Conservation (phyloP, 2,888 invertebrate species). For the Seira musarum region DNA sequence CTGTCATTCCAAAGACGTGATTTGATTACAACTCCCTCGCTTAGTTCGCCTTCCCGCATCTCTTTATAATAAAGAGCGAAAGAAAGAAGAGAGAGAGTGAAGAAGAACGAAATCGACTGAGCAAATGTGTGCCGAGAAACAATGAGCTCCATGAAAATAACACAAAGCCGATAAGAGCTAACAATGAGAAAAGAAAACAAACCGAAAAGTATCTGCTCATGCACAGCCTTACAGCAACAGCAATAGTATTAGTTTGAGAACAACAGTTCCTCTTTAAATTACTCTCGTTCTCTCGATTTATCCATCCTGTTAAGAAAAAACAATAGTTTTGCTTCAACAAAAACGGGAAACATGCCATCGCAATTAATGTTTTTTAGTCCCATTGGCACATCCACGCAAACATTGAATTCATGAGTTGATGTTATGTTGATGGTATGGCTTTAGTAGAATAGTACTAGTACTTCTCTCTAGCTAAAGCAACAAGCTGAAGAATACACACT, state of each 20-base stretch:
- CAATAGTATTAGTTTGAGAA: neutral
- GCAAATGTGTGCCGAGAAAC: neutral
- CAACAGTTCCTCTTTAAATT: neutral
- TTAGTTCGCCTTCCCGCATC: neutral
- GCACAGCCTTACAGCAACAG: neutral
- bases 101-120: neutral
- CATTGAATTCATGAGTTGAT: too few relatives aligned
- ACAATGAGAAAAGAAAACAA: conserved; percentile 8
- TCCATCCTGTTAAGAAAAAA: conserved; percentile 3
- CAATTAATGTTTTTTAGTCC: conserved; percentile 6
- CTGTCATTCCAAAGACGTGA: conserved; percentile 59
- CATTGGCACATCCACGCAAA: too few relatives aligned
- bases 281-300: neutral
- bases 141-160: conserved; percentile 7
- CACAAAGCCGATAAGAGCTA: conserved; percentile 10
- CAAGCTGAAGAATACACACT: conserved; percentile 43
- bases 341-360: conserved; percentile 3
- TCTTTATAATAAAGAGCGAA: conserved; percentile 2
- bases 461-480: conserved; percentile 35
- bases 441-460: too few relatives aligned
- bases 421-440: too few relatives aligned
- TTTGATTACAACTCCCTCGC: conserved; percentile 50
- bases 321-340: neutral
- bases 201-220: neutral
- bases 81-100: neutral